phyloP scores from a whole-genome alignment of 2,113 vertebrate species.

The Melanotaenia duboulayi region DNA sequence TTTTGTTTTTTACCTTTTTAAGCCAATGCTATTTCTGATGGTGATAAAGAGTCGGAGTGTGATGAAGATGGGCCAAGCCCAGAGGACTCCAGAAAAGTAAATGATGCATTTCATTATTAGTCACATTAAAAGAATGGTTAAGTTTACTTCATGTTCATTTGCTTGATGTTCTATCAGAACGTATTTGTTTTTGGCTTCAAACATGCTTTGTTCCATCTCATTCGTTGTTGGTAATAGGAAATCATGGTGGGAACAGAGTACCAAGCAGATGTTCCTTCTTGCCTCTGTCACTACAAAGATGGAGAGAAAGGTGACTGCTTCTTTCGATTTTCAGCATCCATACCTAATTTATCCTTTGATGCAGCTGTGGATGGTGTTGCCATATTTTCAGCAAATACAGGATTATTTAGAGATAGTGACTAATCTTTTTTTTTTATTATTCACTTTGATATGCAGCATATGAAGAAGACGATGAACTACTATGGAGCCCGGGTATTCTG shows the following conservation, averaged over 20 bases:
- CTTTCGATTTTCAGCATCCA: neutral
- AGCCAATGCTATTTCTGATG: conserved; percentile 94
- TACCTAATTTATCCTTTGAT: neutral
- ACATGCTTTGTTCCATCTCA: neutral
- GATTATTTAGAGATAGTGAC: neutral
- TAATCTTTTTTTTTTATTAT: neutral
- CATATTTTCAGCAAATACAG: neutral
- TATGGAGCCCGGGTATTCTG: conserved; percentile 91
- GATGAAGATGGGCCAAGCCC: conserved; percentile 91
- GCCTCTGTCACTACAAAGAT: conserved; percentile 85
- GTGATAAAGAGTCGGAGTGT: conserved; percentile 95
- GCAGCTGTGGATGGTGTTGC: neutral
- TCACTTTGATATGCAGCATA: conserved; percentile 80
- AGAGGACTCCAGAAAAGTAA: conserved; percentile 95
- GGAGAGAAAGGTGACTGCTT: conserved; percentile 84
- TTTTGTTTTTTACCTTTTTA: conserved; percentile 29
- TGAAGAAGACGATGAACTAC: conserved; percentile 93
- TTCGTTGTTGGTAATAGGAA: conserved; percentile 82
- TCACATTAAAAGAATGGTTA: neutral
- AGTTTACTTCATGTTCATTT: neutral
- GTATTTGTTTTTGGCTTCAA: neutral
- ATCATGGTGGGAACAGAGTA: conserved; percentile 98
- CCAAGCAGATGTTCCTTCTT: conserved; percentile 94
- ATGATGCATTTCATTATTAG: neutral
- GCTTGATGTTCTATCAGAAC: neutral